Conservation (phyloP, 2,888 invertebrate species). For the Sesia apiformis region DNA sequence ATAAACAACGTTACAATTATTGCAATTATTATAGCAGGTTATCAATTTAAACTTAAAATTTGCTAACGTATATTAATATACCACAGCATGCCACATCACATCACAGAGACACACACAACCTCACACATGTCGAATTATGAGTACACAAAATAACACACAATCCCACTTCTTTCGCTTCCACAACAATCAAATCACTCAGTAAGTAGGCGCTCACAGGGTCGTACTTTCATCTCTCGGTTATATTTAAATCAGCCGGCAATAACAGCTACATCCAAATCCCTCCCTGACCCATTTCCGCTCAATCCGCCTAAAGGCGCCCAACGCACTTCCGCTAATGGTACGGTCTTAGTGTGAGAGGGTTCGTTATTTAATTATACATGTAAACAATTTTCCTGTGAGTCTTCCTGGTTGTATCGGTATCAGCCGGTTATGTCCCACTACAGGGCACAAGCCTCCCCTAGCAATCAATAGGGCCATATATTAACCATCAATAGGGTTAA, state of each 20-base stretch:
- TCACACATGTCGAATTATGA: background rate
- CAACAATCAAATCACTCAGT: constrained; percentile 12
- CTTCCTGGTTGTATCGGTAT: too few relatives aligned
- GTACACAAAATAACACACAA: background rate
- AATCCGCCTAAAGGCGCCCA: constrained; percentile 55
- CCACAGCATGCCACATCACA: too few relatives aligned
- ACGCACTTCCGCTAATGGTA: constrained; percentile 30
- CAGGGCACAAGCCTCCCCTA: too few relatives aligned
- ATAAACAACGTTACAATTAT: too few relatives aligned
- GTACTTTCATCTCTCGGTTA: constrained; percentile 42
- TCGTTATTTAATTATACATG: background rate
- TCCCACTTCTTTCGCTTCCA: background rate
- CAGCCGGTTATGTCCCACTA: too few relatives aligned
- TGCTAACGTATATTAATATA: too few relatives aligned
- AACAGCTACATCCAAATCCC: constrained; percentile 55
- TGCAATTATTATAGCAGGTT: too few relatives aligned
- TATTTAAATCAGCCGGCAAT: constrained; percentile 67
- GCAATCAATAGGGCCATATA: too few relatives aligned
- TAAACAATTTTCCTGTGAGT: too few relatives aligned
- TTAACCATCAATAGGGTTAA: too few relatives aligned
- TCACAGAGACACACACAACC: too few relatives aligned
- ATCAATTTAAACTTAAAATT: too few relatives aligned
- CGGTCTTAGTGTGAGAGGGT: constrained; percentile 27
- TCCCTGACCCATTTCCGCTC: constrained; percentile 66
- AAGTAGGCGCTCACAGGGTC: constrained; percentile 2